Evolutionary conservation across 2,113 vertebrate species (phyloP).

Genomic region (Agelaius tricolor): DNA sequence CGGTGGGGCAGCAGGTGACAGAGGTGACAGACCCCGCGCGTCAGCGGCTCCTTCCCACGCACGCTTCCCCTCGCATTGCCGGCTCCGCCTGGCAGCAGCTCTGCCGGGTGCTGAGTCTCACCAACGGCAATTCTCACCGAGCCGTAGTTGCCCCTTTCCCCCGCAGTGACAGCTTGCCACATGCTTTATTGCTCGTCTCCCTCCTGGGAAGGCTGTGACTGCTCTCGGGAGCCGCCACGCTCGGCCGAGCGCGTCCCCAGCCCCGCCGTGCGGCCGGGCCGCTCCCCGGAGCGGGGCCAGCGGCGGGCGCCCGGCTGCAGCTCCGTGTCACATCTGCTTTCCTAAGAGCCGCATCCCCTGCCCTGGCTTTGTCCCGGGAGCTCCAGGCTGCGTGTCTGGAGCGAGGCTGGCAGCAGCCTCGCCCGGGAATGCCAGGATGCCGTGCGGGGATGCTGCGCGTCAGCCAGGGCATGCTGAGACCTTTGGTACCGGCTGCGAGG

Average conservation of each 20-base stretch:
- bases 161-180: not conserved
- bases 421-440: not conserved
- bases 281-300: not conserved
- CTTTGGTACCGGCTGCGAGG: not conserved
- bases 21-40: fast-evolving
- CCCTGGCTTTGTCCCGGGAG: not conserved
- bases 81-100: fast-evolving
- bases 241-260: not conserved
- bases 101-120: fast-evolving
- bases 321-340: not conserved
- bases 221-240: not conserved
- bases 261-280: not conserved
- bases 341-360: fast-evolving
- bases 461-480: not conserved
- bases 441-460: fast-evolving
- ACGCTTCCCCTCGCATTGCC: not conserved
- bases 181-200: not conserved
- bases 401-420: not conserved
- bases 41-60: not conserved
- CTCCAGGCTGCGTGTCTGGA: not conserved
- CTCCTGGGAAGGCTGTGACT: not conserved
- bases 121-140: not conserved
- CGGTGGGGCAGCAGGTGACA: not conserved
- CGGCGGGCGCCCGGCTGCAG: not conserved
- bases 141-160: not conserved